These are phyloP conservation scores for Globodera rostochiensis DNA, from an alignment of 1,140 invertebrate genomes.

Conservation along the genomic window DNA sequence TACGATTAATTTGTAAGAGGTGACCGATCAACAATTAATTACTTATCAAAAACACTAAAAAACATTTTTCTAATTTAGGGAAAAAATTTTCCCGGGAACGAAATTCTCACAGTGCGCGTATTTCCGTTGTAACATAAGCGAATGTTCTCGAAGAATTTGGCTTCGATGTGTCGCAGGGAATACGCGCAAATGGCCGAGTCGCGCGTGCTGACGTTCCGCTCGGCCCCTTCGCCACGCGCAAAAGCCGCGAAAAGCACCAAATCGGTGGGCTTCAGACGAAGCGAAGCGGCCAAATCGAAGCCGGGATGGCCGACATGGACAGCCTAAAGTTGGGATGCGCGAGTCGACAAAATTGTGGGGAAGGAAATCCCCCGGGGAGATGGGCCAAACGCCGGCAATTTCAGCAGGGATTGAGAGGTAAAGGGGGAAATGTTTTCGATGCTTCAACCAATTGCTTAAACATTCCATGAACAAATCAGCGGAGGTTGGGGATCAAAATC, in stretches of 20 bases:
- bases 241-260: slow-evolving; percentile 54
- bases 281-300: slow-evolving; percentile 58
- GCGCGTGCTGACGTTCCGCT: slow-evolving; percentile 42
- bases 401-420: too few relatives aligned
- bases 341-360: too few relatives aligned
- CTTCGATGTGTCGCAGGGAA: slow-evolving; percentile 52
- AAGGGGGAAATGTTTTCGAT: too few relatives aligned
- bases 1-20: not conserved
- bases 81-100: not conserved
- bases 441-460: too few relatives aligned
- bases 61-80: not conserved
- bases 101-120: slow-evolving; percentile 41
- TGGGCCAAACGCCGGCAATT: too few relatives aligned
- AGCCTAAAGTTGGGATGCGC: slow-evolving; percentile 28
- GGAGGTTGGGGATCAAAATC: too few relatives aligned
- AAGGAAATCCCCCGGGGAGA: too few relatives aligned
- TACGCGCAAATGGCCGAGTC: slow-evolving; percentile 63
- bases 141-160: slow-evolving; percentile 60
- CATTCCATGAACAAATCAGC: too few relatives aligned
- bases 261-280: slow-evolving; percentile 52
- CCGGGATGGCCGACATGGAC: slow-evolving; percentile 57
- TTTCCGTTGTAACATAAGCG: slow-evolving; percentile 59
- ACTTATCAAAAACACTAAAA: slow-evolving; percentile 3
- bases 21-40: not conserved
- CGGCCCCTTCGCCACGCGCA: slow-evolving; percentile 43